Percentiles rank a stretch among this genome's conserved stretches.
These are phyloP conservation scores for Cerastis leucographa DNA, from an alignment of 2,888 invertebrate genomes.

Conservation along the genomic window DNA sequence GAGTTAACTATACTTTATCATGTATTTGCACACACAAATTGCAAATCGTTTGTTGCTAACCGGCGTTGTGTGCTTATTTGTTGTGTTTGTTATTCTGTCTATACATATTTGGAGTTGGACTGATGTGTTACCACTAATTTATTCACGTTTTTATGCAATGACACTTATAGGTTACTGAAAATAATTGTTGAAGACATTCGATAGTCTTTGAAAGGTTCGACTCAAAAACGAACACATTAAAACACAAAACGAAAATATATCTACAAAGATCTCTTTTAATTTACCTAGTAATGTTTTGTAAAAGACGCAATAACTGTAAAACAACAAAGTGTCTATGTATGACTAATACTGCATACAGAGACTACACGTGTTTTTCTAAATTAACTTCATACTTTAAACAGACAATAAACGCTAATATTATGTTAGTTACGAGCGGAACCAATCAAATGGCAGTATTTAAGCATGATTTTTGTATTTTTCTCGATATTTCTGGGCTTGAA, in stretches of 20 bases:
- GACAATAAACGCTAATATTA: conserved; percentile 23
- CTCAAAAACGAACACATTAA: not conserved
- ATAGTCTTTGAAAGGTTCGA: not conserved
- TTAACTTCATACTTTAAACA: conserved; percentile 19
- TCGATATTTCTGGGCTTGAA: conserved; percentile 26
- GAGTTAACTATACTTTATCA: conserved; percentile 59
- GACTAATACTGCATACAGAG: conserved; percentile 25
- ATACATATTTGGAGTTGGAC: conserved; percentile 26
- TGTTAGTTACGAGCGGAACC: conserved; percentile 1
- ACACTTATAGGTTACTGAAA: conserved; percentile 22
- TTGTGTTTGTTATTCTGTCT: conserved; percentile 30
- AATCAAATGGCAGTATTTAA: conserved; percentile 17
- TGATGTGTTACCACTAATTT: conserved; percentile 14
- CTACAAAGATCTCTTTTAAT: not conserved
- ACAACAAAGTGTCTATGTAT: conserved; percentile 44
- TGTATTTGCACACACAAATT: conserved; percentile 58
- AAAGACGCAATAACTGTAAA: conserved; percentile 16
- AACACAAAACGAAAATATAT: not conserved
- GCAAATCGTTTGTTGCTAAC: conserved; percentile 61
- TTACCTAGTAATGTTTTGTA: not conserved
- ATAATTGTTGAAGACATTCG: not conserved
- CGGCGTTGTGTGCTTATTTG: conserved; percentile 21
- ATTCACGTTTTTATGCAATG: conserved; percentile 27
- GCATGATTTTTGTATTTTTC: conserved; percentile 27
- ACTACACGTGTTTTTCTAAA: conserved; percentile 39